Base-by-base conservation (phyloP, 2,797 vertebrate genomes). In the Catamblyrhynchus diadema region DNA sequence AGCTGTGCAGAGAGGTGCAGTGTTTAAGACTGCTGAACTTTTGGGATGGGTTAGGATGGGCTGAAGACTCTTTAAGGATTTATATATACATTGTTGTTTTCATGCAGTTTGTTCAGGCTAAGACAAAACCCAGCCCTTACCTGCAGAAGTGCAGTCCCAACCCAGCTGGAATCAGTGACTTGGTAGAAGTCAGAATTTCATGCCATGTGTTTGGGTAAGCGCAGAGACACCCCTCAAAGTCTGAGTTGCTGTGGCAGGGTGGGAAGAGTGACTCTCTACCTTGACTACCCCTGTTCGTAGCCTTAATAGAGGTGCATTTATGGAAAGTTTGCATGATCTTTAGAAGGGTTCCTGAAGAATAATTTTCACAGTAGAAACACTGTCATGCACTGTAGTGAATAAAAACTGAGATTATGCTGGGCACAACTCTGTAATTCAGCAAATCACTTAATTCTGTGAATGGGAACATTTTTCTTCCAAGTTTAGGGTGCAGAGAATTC, bases 401-500 rank as follows among this genome's bases (percentile, higher is more conserved):
- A 74, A 94, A 86, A 95, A 88, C 74, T 65, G 51, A 66, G 77
- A 73, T 66, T 72, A 73, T 64, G 39, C 82, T 87, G 60, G 57
- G 65, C 39, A 70, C 72, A 62, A 53, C 13, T 8, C 91, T 50
- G 65, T 91, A 95, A 94, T 87, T 95, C 70, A 91, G 71, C 24
- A 69, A 61, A 45, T 61, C 56, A 75, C 72, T 90, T 93, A 86
- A 88, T 88, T 91, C 65, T 86, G 74, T 82, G 87, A 90, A 91
- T 81, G 64, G 35, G 37, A 85, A 71, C 5, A 0, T 72, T 77
- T 88, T 83, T 37, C 54, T 64, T 85, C 77, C 72, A 70, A 51
- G 35, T 47, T 81, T 39, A 79, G 54, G 57, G 47, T 82, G 53
- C 41, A 90, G 70, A 92, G 78, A 85, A 47, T 89, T 96, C 23